These are phyloP conservation scores for Amaurobius ferox DNA, from an alignment of 2,888 invertebrate species.

Conservation along the genomic window DNA sequence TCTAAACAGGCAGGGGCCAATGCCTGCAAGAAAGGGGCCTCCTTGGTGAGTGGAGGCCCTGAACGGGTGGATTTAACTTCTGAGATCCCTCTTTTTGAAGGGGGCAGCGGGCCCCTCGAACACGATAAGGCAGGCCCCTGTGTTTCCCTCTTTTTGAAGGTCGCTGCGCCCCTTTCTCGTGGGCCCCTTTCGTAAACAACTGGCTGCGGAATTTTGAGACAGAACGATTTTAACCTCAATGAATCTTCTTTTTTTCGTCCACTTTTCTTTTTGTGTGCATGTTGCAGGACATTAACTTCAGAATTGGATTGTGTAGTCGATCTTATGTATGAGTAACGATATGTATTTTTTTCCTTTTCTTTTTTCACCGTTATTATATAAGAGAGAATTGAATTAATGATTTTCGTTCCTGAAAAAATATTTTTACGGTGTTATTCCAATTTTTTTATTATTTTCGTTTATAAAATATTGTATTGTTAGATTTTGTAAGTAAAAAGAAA, in stretches of 20 bases:
- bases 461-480: too few relatives aligned
- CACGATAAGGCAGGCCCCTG: conserved; percentile 66
- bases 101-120: conserved; percentile 52
- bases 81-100: conserved; percentile 55
- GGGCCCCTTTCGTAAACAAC: conserved; percentile 69
- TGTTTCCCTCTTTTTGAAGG: conserved; percentile 51
- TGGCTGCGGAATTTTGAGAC: conserved; percentile 25
- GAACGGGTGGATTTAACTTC: conserved; percentile 30
- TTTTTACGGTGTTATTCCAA: too few relatives aligned
- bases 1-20: conserved; percentile 66
- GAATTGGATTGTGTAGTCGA: too few relatives aligned
- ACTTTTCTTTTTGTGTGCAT: too few relatives aligned
- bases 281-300: too few relatives aligned
- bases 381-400: too few relatives aligned
- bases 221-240: not conserved
- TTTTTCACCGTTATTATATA: too few relatives aligned
- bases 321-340: too few relatives aligned
- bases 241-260: not conserved
- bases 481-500: too few relatives aligned
- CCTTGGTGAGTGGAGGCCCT: conserved; percentile 26
- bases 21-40: conserved; percentile 48
- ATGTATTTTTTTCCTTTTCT: too few relatives aligned
- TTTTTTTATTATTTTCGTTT: too few relatives aligned
- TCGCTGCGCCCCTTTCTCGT: conserved; percentile 18
- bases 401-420: too few relatives aligned